Evolutionary conservation across 2,113 vertebrate species (phyloP).

Genomic region (Channa argus): DNA sequence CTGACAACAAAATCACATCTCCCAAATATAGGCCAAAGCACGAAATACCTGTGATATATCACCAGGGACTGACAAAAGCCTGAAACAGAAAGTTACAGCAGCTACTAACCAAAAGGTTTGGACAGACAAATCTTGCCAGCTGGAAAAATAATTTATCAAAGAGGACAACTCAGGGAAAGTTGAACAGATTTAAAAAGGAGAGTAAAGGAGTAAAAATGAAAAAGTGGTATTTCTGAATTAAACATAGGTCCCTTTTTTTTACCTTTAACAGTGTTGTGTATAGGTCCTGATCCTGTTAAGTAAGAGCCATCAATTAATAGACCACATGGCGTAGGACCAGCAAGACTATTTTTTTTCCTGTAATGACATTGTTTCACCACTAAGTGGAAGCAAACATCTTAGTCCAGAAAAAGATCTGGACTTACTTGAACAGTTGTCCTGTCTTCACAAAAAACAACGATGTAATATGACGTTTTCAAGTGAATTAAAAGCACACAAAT

Average conservation of each 20-base stretch:
- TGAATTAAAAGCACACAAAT: no score
- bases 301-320: no score
- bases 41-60: slow-evolving; percentile 1
- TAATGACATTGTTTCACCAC: slow-evolving; percentile 43
- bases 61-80: slow-evolving; percentile 5
- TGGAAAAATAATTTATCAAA: background rate
- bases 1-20: slow-evolving; percentile 44
- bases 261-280: no score
- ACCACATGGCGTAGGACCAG: background rate
- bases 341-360: slow-evolving; percentile 12
- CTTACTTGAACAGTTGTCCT: background rate
- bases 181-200: no score
- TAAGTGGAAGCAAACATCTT: slow-evolving; percentile 45
- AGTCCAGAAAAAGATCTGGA: background rate
- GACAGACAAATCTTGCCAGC: background rate
- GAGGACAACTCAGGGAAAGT: no score
- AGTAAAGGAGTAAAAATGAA: no score
- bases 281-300: no score
- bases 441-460: no score
- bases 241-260: no score
- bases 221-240: no score
- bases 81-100: slow-evolving; percentile 3
- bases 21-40: slow-evolving; percentile 54
- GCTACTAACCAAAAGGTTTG: background rate
- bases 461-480: no score